Base-by-base conservation (phyloP, 2,113 vertebrate genomes). In the Apteryx owenii region DNA sequence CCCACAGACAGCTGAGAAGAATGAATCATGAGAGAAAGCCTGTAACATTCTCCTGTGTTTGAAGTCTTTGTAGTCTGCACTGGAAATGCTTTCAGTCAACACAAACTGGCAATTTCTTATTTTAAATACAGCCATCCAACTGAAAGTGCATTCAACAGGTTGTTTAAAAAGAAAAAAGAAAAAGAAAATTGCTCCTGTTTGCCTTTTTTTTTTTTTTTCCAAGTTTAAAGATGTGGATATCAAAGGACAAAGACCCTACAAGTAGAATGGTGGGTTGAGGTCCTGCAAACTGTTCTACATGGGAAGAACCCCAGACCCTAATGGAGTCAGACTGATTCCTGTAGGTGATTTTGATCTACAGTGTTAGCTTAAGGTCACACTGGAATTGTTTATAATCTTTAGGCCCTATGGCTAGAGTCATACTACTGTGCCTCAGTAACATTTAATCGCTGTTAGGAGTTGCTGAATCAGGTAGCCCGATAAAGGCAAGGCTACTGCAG, bases 21-120 rank as follows among this genome's bases (percentile, higher is more conserved):
- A 48, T 85, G 70, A 95, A 69, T 95, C 75, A 88, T 70, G 61
- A 88, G n/a, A 80, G 12, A 69, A 94, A 94, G 40, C 46, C 46
- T 89, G 26, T n/a, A 66, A 75, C 17, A 26, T 78, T 92, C 19
- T 80, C 13, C 42, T 48, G 15, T 54, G 66, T 93, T 89, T 85
- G 51, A 94, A 88, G 75, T 82, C 81, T 78, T 90, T 56, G 21
- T 29, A 83, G 44, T 66, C 25, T 78, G 26, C 40, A 38, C 18
- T 83, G 33, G 26, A 94, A 94, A 70, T 28, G 21, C 51, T 87
- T 95, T 95, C 68, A 95, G 66, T 15, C 40, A 82, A 60, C 40
- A 78, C 6, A 94, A 82, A 81, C 70, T 58, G n/a, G 40, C 46
- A 85, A 85, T 94, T 93, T 92, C 46, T 65, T 23, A 36, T 70